phyloP scores from a whole-genome alignment of 2,888 invertebrate genomes.

The Lutraria lutraria region DNA sequence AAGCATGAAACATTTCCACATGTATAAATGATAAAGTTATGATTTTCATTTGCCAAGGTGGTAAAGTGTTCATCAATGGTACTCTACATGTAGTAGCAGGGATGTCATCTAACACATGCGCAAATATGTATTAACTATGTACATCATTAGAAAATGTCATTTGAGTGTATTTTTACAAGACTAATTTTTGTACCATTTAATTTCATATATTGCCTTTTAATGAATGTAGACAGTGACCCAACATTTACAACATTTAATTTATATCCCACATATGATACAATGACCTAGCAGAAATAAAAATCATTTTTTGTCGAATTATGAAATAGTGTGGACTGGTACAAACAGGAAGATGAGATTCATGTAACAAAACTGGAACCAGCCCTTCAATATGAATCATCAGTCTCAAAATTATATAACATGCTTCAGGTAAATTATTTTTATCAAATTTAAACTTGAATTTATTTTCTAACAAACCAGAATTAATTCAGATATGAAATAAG shows the following conservation, averaged over 20 bases:
- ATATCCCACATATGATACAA: neutral
- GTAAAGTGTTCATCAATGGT: neutral
- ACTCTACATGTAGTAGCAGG: neutral
- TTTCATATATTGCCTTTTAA: neutral
- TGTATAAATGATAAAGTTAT: neutral
- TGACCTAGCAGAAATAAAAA: neutral
- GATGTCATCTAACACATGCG: neutral
- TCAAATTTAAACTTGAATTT: neutral
- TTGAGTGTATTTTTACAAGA: neutral
- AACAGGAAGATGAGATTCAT: slow-evolving; percentile 4
- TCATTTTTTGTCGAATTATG: neutral
- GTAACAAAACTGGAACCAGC: slow-evolving; percentile 11
- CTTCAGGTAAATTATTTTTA: neutral
- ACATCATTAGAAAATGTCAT: neutral
- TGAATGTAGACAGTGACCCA: neutral
- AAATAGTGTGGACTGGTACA: neutral
- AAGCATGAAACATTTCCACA: neutral
- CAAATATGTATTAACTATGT: neutral
- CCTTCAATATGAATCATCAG: slow-evolving; percentile 6
- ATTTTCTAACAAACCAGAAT: neutral
- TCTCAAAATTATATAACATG: neutral
- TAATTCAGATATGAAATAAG: neutral
- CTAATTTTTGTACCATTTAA: neutral
- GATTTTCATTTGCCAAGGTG: neutral
- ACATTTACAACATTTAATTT: neutral